Evolutionary conservation across 2,797 vertebrate genomes (phyloP).

Genomic region (Hirundo rustica): DNA sequence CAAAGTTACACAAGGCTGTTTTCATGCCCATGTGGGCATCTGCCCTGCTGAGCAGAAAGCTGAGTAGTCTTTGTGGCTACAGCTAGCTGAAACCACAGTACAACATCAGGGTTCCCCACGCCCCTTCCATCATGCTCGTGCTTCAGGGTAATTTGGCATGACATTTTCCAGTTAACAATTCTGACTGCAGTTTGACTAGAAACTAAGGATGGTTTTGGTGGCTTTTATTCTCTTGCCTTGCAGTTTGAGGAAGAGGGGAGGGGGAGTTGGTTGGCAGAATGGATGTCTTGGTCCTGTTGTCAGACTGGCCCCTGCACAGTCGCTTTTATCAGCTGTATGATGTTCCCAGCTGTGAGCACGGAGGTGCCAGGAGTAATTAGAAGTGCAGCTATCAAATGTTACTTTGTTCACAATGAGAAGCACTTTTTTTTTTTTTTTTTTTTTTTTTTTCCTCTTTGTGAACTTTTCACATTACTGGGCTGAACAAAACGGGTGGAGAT

Average conservation of each 20-base stretch:
- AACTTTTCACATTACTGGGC: slow-evolving; percentile 53
- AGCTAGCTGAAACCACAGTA: background rate
- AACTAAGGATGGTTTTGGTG: background rate
- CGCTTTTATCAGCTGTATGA: slow-evolving; percentile 5
- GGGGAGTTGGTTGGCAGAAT: background rate
- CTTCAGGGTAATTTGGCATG: background rate
- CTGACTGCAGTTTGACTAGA: background rate
- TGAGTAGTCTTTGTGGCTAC: background rate
- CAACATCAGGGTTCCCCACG: accelerated
- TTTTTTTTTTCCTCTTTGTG: background rate
- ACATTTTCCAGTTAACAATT: background rate
- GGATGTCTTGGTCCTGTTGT: background rate
- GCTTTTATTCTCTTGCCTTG: background rate
- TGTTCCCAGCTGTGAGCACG: background rate
- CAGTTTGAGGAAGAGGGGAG: background rate
- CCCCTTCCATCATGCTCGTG: accelerated
- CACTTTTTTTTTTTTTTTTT: background rate
- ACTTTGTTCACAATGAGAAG: slow-evolving; percentile 34
- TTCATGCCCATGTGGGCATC: background rate
- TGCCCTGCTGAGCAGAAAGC: background rate
- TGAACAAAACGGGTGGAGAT: slow-evolving; percentile 45
- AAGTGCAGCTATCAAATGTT: background rate
- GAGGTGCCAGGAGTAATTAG: slow-evolving; percentile 25
- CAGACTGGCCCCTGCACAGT: background rate
- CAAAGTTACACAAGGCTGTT: background rate